Conservation (phyloP, 1,140 invertebrate genomes). For the Neodiprion fabricii region DNA sequence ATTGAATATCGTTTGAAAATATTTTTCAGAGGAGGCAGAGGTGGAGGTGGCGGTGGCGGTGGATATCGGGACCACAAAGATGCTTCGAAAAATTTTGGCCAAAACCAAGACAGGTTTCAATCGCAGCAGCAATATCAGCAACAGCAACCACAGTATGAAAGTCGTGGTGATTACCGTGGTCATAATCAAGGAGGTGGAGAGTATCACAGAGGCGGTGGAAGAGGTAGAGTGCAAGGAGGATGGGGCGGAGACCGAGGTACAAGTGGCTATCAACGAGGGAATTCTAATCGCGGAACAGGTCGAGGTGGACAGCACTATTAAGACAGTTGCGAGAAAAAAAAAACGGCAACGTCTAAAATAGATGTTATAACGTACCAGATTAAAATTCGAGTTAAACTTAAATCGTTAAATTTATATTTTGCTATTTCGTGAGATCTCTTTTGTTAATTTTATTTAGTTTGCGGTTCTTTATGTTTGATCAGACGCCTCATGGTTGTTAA, state of each 20-base stretch:
- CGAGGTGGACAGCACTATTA: constrained; percentile 27
- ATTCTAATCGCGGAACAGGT: constrained; percentile 42
- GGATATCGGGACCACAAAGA: constrained; percentile 44
- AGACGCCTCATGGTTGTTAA: too few species aligned
- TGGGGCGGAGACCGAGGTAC: constrained; percentile 50
- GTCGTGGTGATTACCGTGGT: constrained; percentile 17
- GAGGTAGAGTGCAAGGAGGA: constrained; percentile 54
- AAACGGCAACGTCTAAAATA: too few species aligned
- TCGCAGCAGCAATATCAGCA: constrained; percentile 18
- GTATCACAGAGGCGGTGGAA: constrained; percentile 38
- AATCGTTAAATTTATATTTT: too few species aligned
- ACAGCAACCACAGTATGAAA: constrained; percentile 25
- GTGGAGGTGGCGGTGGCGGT: constrained; percentile 40
- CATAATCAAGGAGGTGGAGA: constrained; percentile 21
- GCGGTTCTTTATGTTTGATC: too few species aligned
- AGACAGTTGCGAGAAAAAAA: background rate
- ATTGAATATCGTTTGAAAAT: constrained; percentile 16
- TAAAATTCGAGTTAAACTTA: too few species aligned
- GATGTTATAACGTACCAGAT: too few species aligned
- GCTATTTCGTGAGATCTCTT: too few species aligned
- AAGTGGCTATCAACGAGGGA: constrained; percentile 38
- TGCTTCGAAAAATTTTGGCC: constrained; percentile 39
- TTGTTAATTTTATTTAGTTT: too few species aligned
- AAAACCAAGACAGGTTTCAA: constrained; percentile 38
- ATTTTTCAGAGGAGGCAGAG: constrained; percentile 31